A percentile compares a stretch with the other conserved stretches of the same genome.
phyloP scores from a whole-genome alignment of 1,140 invertebrate genomes.

The Thaumetopoea pityocampa region DNA sequence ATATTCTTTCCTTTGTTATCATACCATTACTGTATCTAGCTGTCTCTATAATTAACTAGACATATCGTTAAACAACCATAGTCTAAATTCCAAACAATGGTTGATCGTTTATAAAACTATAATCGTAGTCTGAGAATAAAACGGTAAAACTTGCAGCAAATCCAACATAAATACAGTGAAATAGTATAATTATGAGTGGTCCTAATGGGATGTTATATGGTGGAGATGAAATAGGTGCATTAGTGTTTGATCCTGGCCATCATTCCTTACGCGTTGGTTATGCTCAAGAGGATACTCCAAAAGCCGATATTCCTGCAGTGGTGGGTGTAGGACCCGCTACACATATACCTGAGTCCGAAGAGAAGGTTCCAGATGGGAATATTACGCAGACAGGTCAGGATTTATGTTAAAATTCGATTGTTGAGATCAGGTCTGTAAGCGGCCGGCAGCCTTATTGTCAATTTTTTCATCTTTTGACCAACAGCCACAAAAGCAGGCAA shows the following conservation, averaged over 20 bases:
- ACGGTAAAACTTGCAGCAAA: too few species aligned
- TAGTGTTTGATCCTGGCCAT: slow-evolving; percentile 94
- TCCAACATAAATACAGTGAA: too few species aligned
- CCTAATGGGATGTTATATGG: slow-evolving; percentile 86
- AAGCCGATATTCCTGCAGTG: slow-evolving; percentile 92
- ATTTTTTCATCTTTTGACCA: slow-evolving; percentile 5
- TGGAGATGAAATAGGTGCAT: slow-evolving; percentile 97
- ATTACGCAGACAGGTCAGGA: slow-evolving; percentile 71
- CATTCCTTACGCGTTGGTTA: slow-evolving; percentile 86
- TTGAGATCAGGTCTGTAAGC: too few species aligned
- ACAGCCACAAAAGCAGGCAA: slow-evolving; percentile 50
- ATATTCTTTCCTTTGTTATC: too few species aligned
- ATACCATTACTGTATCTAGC: too few species aligned
- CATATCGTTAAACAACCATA: too few species aligned
- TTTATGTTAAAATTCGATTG: neutral
- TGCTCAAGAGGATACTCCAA: slow-evolving; percentile 95
- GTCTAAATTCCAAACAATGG: too few species aligned
- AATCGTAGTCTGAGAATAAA: too few species aligned
- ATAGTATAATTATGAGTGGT: slow-evolving; percentile 61
- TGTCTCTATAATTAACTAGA: too few species aligned
- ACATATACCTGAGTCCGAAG: slow-evolving; percentile 77
- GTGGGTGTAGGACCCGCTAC: slow-evolving; percentile 84
- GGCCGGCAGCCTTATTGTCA: too few species aligned
- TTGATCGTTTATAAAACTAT: too few species aligned
- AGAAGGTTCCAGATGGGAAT: slow-evolving; percentile 79